phyloP scores from a whole-genome alignment of 2,888 invertebrate genomes.

The Microctonus hyperodae region DNA sequence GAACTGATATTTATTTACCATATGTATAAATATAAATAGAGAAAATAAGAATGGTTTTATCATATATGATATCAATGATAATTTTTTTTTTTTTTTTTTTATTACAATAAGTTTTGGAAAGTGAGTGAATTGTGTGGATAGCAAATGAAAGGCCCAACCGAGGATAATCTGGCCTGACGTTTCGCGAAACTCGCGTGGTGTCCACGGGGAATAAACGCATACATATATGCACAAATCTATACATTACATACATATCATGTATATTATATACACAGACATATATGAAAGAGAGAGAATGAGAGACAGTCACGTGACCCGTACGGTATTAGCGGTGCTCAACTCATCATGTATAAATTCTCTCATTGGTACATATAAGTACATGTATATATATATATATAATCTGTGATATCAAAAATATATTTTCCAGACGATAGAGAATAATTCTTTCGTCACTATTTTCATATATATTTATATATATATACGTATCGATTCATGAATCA shows the following conservation, averaged over 20 bases:
- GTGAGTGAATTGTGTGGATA: slow-evolving; percentile 7
- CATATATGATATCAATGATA: not conserved
- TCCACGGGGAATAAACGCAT: slow-evolving; percentile 19
- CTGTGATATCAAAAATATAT: too few species aligned
- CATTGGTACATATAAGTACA: not conserved
- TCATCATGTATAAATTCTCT: not conserved
- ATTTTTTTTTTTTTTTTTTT: not conserved
- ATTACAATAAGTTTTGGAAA: not conserved
- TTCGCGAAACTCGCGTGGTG: slow-evolving; percentile 42
- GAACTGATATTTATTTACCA: too few species aligned
- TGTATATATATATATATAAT: not conserved
- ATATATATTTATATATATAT: too few species aligned
- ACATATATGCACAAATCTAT: not conserved
- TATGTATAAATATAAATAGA: too few species aligned
- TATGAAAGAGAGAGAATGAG: slow-evolving; percentile 29
- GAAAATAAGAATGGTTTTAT: not conserved
- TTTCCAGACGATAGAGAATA: too few species aligned
- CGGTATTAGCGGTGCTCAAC: slow-evolving; percentile 29
- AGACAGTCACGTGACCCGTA: slow-evolving; percentile 28
- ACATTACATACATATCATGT: not conserved
- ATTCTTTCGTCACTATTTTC: too few species aligned
- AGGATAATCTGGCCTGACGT: slow-evolving; percentile 43
- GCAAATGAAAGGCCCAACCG: slow-evolving; percentile 12
- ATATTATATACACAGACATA: not conserved
- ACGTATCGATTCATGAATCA: too few species aligned